Evolutionary conservation across 2,797 vertebrate genomes (phyloP).

Genomic region (Remorina albescens): DNA sequence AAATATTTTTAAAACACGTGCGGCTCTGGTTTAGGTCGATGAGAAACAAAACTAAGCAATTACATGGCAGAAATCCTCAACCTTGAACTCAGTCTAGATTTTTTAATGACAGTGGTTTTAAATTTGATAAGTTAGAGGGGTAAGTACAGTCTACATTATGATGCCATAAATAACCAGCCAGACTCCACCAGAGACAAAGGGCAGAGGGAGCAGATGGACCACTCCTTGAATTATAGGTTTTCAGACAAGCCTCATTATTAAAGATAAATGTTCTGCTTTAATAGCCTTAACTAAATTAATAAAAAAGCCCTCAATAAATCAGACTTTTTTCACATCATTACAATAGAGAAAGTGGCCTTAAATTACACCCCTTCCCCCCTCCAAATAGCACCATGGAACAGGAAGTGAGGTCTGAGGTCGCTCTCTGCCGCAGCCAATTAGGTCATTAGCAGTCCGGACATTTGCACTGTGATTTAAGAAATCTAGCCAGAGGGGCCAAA

Average conservation of each 20-base stretch:
- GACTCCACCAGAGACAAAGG: background rate
- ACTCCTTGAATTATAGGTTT: constrained; percentile 2
- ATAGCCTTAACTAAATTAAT: background rate
- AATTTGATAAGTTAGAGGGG: background rate
- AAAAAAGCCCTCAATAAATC: background rate
- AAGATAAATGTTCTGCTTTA: constrained; percentile 7
- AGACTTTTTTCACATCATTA: constrained; percentile 13
- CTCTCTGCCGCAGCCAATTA: constrained; percentile 27
- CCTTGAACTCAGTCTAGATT: background rate
- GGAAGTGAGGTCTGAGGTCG: constrained; percentile 38
- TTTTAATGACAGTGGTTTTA: background rate
- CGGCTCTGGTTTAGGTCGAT: background rate
- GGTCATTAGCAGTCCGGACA: constrained; percentile 16
- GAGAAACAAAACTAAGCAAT: background rate
- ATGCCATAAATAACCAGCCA: constrained; percentile 6
- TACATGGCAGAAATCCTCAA: background rate
- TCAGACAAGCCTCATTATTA: background rate
- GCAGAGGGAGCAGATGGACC: background rate
- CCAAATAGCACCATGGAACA: constrained; percentile 25
- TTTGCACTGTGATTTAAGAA: constrained; percentile 39
- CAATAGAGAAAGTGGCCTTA: background rate
- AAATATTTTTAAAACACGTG: too few species aligned
- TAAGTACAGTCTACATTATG: background rate
- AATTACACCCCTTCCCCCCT: background rate
- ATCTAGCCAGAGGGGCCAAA: constrained; percentile 36